A percentile compares a stretch with the other conserved stretches of the same genome.
Conservation (phyloP, 2,113 vertebrate species). For the Psilopsiagon aurifrons region DNA sequence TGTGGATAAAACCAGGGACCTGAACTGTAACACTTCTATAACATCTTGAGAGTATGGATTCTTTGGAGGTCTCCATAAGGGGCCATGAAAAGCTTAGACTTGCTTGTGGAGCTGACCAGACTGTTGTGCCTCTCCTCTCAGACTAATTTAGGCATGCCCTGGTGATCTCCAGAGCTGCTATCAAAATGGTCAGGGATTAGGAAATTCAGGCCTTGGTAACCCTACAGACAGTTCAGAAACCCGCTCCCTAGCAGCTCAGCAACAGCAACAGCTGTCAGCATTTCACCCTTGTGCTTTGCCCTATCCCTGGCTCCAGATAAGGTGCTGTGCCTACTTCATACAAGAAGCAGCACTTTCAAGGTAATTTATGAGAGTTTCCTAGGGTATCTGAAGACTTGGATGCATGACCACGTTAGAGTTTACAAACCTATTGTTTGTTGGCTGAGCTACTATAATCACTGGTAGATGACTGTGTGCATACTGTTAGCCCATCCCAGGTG, state of each 20-base stretch:
- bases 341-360: background rate
- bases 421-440: background rate
- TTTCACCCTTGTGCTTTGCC: rapidly evolving
- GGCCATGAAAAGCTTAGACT: background rate
- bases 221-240: background rate
- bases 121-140: background rate
- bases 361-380: background rate
- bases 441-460: background rate
- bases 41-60: background rate
- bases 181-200: rapidly evolving
- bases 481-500: background rate
- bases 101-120: background rate
- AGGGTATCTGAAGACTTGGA: background rate
- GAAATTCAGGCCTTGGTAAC: background rate
- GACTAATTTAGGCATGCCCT: background rate
- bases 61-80: background rate
- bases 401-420: background rate
- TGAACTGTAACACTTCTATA: background rate
- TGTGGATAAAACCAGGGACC: background rate
- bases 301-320: background rate
- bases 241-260: background rate
- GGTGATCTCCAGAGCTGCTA: background rate
- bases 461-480: background rate
- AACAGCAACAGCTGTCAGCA: rapidly evolving
- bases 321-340: background rate